These are phyloP conservation scores for Chascanopsetta lugubris DNA, from an alignment of 2,113 vertebrate species.

Conservation along the genomic window DNA sequence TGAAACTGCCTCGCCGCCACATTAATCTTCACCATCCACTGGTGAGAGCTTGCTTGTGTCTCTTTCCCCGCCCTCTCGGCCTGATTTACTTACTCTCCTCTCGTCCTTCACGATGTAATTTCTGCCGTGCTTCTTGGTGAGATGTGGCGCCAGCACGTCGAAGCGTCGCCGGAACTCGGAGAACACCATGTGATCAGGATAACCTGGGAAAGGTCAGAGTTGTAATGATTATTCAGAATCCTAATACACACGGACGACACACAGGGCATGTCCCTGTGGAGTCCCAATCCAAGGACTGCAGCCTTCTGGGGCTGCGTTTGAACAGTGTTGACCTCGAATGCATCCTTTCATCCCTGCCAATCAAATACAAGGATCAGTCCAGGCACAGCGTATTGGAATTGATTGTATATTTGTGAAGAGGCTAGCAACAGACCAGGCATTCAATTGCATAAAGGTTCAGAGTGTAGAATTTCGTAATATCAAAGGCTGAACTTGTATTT, in stretches of 20 bases:
- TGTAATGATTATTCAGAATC: neutral
- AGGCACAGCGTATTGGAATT: too few species aligned
- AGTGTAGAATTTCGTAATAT: too few species aligned
- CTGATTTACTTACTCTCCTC: conserved; percentile 85
- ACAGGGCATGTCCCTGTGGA: too few species aligned
- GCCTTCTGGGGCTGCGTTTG: neutral
- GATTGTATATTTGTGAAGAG: too few species aligned
- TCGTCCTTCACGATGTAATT: conserved; percentile 98
- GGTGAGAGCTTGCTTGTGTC: conserved; percentile 37
- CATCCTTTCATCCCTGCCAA: too few species aligned
- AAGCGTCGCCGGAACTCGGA: conserved; percentile 95
- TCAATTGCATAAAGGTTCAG: too few species aligned
- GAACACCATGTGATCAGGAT: conserved; percentile 97
- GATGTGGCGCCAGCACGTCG: conserved; percentile 93
- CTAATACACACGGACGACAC: too few species aligned
- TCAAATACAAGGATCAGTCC: too few species aligned
- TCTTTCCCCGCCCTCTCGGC: conserved; percentile 33
- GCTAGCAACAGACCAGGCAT: too few species aligned
- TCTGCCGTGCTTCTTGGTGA: conserved; percentile 95
- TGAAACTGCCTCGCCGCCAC: conserved; percentile 69
- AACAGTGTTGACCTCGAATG: too few species aligned
- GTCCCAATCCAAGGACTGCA: too few species aligned
- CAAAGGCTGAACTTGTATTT: too few species aligned
- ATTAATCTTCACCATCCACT: conserved; percentile 66
- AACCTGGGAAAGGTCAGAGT: conserved; percentile 80